Evolutionary conservation across 2,888 invertebrate species (phyloP), one percentile per base, ranked within the genome.

Genomic region (Busseola fusca): DNA sequence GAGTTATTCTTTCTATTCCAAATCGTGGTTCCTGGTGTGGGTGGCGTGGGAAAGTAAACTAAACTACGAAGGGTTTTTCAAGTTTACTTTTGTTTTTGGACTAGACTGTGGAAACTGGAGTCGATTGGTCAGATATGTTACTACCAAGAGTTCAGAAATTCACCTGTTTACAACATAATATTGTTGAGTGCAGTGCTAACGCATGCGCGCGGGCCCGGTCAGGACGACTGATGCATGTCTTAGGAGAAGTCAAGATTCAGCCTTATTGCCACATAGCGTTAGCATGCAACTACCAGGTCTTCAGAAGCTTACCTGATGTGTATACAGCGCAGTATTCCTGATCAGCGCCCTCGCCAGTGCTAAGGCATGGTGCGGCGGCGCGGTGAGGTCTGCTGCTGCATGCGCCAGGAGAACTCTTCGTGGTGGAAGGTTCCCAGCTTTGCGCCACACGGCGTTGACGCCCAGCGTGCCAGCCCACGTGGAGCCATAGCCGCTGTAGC

Each of bases 291-390:
- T 59, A n/a, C 10, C n/a, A 25, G 18, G 7, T 27, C 40, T 25
- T 25, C 12, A 27, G 60, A 42, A 27, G 40, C 12, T 27, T 91
- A 98, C 98, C 97, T 98, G 97, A 89, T 98, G 97, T 74, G 98
- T 97, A 93, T 98, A 99, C 68, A 98, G 96, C 10, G 99, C 97
- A 74, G 97, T 97, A 78, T 97, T 97, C 76, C 97, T 96, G n/a
- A 98, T 97, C 66, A 99, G 96, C n/a, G 98, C 97, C 78, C 97
- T 96, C 21, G 98, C 97, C 60, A 99, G 96, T 90, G 98, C 97
- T 85, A 98, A 97, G 42, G 98, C 97, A 91, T 99, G 98, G 89
- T 98, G 98, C 87, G 98, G 98, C 89, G 98, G 99, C 57, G 98
- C 98, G 81, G 97, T 96, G 58, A 97, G 96, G 93, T 99, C 99